A percentile compares a stretch with the other conserved stretches of the same genome.
Conservation (phyloP, 1,140 invertebrate genomes). For the Conus betulinus region DNA sequence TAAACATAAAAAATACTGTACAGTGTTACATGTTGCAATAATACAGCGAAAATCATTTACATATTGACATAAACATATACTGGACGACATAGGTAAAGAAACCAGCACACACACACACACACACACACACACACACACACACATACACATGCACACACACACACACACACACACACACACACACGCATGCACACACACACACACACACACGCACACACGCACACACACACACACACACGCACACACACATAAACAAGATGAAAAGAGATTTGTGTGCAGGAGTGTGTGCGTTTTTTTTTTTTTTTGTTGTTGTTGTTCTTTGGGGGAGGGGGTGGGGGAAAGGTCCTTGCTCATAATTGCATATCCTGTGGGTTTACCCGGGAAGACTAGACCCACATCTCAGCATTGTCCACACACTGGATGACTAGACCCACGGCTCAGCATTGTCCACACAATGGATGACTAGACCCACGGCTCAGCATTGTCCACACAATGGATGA, state of each 20-base stretch:
- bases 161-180: background rate
- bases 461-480: too few species aligned
- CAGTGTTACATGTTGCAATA: too few species aligned
- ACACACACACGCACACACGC: background rate
- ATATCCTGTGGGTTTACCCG: background rate
- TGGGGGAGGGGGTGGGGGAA: too few species aligned
- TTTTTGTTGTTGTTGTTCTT: too few species aligned
- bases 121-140: background rate
- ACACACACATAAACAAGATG: background rate
- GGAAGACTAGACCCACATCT: background rate
- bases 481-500: too few species aligned
- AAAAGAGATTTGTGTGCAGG: background rate
- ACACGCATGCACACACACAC: conserved; percentile 2
- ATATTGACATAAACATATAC: background rate
- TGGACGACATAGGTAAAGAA: background rate
- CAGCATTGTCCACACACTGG: too few species aligned
- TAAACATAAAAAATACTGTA: too few species aligned
- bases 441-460: too few species aligned
- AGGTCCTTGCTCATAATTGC: background rate
- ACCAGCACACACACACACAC: background rate
- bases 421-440: too few species aligned
- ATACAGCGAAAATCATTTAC: background rate
- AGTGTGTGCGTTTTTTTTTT: background rate
- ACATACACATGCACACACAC: background rate
- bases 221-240: background rate